These are phyloP conservation scores for Stichopus chloronotus DNA, from an alignment of 35 echinoderm and acorn worm genomes.

Conservation along the genomic window DNA sequence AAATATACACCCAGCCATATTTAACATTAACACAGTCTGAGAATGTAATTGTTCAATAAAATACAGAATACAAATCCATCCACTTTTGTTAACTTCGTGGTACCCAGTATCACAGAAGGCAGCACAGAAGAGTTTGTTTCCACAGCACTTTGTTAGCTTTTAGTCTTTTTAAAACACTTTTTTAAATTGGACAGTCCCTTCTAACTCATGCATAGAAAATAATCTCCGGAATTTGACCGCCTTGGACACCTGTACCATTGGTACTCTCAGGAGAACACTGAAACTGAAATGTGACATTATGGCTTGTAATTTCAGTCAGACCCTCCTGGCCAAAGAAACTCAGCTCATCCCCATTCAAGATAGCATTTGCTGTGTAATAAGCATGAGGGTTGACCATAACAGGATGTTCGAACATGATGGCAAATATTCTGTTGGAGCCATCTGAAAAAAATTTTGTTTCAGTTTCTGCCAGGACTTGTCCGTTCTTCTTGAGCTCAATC, in stretches of 20 bases:
- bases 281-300: slow-evolving; percentile 90
- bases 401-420: slow-evolving; percentile 92
- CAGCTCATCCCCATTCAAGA: slow-evolving; percentile 85
- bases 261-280: slow-evolving; percentile 98
- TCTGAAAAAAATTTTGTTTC: slow-evolving; percentile 97
- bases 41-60: no score
- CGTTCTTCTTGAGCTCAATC: slow-evolving; percentile 89
- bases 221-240: slow-evolving; percentile 96
- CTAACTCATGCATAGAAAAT: slow-evolving; percentile 91
- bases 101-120: no score
- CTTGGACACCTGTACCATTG: slow-evolving; percentile 98
- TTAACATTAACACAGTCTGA: no score
- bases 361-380: slow-evolving; percentile 97
- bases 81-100: no score
- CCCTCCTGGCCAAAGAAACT: slow-evolving; percentile 99
- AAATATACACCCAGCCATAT: no score
- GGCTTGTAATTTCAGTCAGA: slow-evolving; percentile 87
- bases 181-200: no score
- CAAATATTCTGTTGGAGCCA: slow-evolving; percentile 90
- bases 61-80: no score
- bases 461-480: slow-evolving; percentile 80
- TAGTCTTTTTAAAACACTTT: no score
- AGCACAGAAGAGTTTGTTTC: no score
- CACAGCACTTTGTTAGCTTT: no score
- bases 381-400: slow-evolving; percentile 89